Evolutionary conservation across 2,888 invertebrate genomes (phyloP), one percentile per base, ranked within the genome.

Genomic region (Blastobasis adustella): DNA sequence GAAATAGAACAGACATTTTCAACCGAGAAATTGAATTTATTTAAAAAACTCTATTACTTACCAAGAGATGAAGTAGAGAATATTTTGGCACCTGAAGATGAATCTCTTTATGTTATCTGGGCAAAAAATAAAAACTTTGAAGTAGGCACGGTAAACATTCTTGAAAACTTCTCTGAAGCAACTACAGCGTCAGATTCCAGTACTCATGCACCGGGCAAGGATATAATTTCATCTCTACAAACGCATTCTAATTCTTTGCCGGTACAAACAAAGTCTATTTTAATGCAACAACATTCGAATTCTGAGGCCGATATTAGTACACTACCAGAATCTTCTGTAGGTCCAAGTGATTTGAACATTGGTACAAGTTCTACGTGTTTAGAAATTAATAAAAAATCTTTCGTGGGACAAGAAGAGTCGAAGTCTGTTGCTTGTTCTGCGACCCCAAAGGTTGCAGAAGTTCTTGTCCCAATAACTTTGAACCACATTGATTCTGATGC

Each of bases 1-100:
- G 60, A 61, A 56, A 62, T 61, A 55, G 50, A 52, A 37, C 42
- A 47, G 38, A 51, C 52, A 8, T 61, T 58, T 42, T 46, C 51
- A 43, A 36, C 47, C 44, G 53, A 61, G 55, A 64, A 62, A 49
- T 52, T 61, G 46, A 42, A 55, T 39, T 36, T 61, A 10, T 61
- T 59, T 54, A 51, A 61, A 47, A 47, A 58, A 53, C 51, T 60
- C 4, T 63, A 51, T 51, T 63, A 52, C 51, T 53, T 53, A 56
- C 46, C 45, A 10, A 49, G 55, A 56, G 49, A 53, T 45, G 49
- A 52, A 10, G 47, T 63, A 45, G 45, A 56, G 37, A 39, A 44
- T 23, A 42, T 43, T 9, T 47, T 59, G 42, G 48, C 48, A 37
- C 41, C 46, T 8, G 60, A 62, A 57, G 57, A 59, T 38, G 6